Evolutionary conservation across 2,113 vertebrate species (phyloP).

Genomic region (Thamnaconus septentrionalis): DNA sequence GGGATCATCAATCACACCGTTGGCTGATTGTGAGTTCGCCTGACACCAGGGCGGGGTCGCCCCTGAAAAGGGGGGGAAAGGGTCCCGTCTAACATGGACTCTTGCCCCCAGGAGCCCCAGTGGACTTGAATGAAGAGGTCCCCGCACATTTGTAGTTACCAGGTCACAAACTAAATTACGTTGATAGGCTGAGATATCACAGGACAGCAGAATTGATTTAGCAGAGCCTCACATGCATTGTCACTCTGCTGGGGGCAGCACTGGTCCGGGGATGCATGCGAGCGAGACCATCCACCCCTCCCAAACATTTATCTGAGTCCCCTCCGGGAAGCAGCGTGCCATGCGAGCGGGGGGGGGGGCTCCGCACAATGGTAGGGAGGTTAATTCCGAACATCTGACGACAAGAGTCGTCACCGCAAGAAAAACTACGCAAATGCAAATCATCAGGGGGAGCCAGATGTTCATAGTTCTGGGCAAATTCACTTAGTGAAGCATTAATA

Average conservation of each 20-base stretch:
- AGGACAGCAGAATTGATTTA: constrained; percentile 74
- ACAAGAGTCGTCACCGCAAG: constrained; percentile 56
- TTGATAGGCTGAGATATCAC: constrained; percentile 63
- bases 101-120: constrained; percentile 51
- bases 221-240: constrained; percentile 60
- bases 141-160: constrained; percentile 65
- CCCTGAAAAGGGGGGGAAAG: constrained; percentile 53
- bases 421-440: constrained; percentile 68
- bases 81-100: constrained; percentile 54
- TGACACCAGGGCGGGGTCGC: constrained; percentile 65
- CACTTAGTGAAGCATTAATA: constrained; percentile 67
- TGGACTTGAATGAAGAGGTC: constrained; percentile 70
- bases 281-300: constrained; percentile 48
- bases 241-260: constrained; percentile 51
- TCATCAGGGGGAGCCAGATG: constrained; percentile 71
- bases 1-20: constrained; percentile 76
- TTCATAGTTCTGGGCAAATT: constrained; percentile 70
- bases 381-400: constrained; percentile 68
- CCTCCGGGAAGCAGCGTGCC: constrained; percentile 56
- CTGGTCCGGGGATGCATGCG: constrained; percentile 61
- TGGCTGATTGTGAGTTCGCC: constrained; percentile 61
- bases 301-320: constrained; percentile 48
- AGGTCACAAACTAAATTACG: constrained; percentile 81
- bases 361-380: constrained; percentile 56
- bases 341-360: constrained; percentile 47